A percentile compares a stretch with the other conserved stretches of the same genome.
phyloP scores from a whole-genome alignment of 2,888 invertebrate genomes.

The Dorcus parallelipipedus region DNA sequence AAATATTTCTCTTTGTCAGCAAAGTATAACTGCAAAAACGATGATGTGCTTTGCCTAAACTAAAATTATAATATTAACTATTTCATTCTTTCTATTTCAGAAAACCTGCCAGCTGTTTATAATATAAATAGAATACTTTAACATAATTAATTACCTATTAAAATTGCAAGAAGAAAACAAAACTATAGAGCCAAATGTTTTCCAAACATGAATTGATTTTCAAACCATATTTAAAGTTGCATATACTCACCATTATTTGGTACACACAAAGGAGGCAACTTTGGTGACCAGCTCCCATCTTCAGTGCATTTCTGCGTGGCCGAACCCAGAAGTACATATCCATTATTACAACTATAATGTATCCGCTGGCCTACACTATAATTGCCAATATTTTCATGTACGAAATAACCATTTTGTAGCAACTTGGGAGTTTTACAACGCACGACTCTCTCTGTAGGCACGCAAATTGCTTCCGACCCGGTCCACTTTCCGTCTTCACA shows the following conservation, averaged over 20 bases:
- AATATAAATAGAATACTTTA: too few species aligned
- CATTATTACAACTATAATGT: slow-evolving; percentile 43
- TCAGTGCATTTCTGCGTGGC: slow-evolving; percentile 40
- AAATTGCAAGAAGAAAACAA: too few species aligned
- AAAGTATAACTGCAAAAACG: too few species aligned
- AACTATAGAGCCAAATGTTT: too few species aligned
- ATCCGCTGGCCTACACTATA: slow-evolving; percentile 38
- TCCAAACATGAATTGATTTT: not conserved
- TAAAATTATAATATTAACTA: too few species aligned
- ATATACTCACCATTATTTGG: slow-evolving; percentile 18
- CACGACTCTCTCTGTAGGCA: slow-evolving; percentile 26
- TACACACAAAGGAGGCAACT: slow-evolving; percentile 37
- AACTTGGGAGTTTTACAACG: slow-evolving; percentile 38
- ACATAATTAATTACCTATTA: too few species aligned
- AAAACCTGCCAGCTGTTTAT: not conserved
- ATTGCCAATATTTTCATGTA: slow-evolving; percentile 39
- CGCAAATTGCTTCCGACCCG: slow-evolving; percentile 41
- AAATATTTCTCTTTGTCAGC: too few species aligned
- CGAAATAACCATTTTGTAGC: slow-evolving; percentile 42
- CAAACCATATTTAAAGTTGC: not conserved
- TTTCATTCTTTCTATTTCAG: not conserved
- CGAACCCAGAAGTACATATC: slow-evolving; percentile 39
- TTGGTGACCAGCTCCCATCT: slow-evolving; percentile 46
- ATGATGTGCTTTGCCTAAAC: too few species aligned
- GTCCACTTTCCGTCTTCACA: slow-evolving; percentile 49